A percentile compares a stretch with the other conserved stretches of the same genome.
Evolutionary conservation across 2,888 invertebrate species (phyloP).

Genomic region (Sarcophaga subvicina): DNA sequence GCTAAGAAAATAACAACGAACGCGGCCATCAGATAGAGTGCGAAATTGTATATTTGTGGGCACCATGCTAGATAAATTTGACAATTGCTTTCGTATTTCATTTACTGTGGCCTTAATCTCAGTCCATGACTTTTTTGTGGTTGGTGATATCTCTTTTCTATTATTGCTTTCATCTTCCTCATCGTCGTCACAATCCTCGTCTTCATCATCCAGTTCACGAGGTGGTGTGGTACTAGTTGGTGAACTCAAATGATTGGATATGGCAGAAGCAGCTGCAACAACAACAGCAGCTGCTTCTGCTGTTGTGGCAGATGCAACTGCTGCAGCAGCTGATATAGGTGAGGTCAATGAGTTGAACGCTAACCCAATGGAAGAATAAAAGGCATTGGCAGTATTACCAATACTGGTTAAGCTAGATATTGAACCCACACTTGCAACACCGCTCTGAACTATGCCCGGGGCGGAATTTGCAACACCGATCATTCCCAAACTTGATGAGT

Average conservation of each 20-base stretch:
- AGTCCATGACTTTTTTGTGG: conserved; percentile 86
- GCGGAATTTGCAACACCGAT: conserved; percentile 69
- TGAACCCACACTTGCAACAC: conserved; percentile 67
- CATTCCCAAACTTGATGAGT: conserved; percentile 58
- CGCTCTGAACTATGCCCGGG: conserved; percentile 75
- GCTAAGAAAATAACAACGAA: conserved; percentile 94
- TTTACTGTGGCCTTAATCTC: conserved; percentile 91
- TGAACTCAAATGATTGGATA: conserved; percentile 79
- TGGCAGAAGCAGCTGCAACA: conserved; percentile 78
- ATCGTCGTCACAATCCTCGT: conserved; percentile 77
- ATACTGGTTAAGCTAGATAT: conserved; percentile 78
- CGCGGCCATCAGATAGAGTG: conserved; percentile 89
- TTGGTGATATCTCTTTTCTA: conserved; percentile 75
- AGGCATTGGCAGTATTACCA: conserved; percentile 78
- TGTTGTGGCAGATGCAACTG: conserved; percentile 78
- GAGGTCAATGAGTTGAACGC: conserved; percentile 79
- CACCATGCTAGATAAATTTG: conserved; percentile 90
- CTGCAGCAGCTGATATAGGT: conserved; percentile 78
- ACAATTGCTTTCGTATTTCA: conserved; percentile 90
- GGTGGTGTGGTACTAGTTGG: conserved; percentile 79
- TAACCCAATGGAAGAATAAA: conserved; percentile 78
- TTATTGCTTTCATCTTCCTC: conserved; percentile 76
- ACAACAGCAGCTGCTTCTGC: conserved; percentile 76
- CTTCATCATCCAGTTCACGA: conserved; percentile 72
- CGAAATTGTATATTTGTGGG: conserved; percentile 92